Percentiles rank a stretch among this genome's conserved stretches.
These are phyloP conservation scores for Steatocranus sp. DNA, from an alignment of 2,797 vertebrate genomes.

Conservation along the genomic window DNA sequence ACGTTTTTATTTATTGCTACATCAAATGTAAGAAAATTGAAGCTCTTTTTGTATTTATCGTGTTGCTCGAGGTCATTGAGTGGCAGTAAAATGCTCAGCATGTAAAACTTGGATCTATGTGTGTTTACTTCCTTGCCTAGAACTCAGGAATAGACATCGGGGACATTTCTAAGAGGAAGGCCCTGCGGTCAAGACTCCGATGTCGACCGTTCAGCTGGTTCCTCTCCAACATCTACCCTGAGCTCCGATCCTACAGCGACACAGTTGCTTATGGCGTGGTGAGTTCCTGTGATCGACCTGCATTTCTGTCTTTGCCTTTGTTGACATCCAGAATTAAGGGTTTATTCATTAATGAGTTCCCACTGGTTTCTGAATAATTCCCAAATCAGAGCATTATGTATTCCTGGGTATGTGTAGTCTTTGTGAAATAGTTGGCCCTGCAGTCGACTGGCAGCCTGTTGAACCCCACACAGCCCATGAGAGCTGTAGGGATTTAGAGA, in stretches of 20 bases:
- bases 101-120: not conserved
- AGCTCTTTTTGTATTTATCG: not conserved
- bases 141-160: conserved; percentile 93
- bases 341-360: not conserved
- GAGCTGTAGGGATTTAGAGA: not conserved
- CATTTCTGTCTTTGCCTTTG: not conserved
- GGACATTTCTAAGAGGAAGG: conserved; percentile 86
- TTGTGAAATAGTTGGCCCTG: not conserved
- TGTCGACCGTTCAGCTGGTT: conserved; percentile 96
- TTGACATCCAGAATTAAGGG: not conserved
- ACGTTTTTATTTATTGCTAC: not conserved
- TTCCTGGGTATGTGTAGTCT: not conserved
- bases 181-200: conserved; percentile 84
- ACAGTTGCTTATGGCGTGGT: conserved; percentile 91
- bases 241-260: conserved; percentile 91
- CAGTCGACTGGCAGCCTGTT: not conserved
- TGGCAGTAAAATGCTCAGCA: not conserved
- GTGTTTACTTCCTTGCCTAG: conserved; percentile 56
- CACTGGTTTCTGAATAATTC: not conserved
- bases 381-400: fast-evolving
- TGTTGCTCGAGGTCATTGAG: not conserved
- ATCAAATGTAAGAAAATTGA: not conserved
- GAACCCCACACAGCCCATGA: not conserved
- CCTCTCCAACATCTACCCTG: conserved; percentile 90
- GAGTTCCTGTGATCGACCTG: conserved; percentile 50